Evolutionary conservation across 2,113 vertebrate genomes (phyloP).

Genomic region (Mixornis gularis): DNA sequence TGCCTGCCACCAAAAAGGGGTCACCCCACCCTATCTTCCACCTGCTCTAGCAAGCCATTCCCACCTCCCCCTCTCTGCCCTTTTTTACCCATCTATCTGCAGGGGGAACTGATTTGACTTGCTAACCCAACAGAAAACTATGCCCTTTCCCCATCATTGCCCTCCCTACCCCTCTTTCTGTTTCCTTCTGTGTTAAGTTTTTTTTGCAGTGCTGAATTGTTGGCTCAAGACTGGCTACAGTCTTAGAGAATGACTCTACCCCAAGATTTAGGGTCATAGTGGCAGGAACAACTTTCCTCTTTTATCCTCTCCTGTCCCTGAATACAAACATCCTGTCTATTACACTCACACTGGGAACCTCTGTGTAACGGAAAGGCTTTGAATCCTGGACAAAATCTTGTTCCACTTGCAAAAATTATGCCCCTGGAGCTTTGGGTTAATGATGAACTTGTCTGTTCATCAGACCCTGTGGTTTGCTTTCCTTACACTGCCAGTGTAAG

Average conservation of each 20-base stretch:
- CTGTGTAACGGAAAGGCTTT: background rate
- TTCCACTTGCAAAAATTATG: background rate
- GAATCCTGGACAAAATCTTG: background rate
- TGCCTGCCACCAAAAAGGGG: background rate
- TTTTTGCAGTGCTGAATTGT: background rate
- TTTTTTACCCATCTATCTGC: background rate
- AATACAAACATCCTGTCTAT: background rate
- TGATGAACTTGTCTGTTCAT: background rate
- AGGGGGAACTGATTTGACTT: background rate
- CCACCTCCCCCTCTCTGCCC: accelerated
- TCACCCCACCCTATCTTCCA: background rate
- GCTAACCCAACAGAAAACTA: background rate
- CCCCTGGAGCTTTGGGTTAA: background rate
- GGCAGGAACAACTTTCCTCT: background rate
- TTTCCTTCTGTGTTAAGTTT: background rate
- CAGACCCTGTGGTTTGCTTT: background rate
- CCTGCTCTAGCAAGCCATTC: background rate
- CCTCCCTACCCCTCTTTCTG: background rate
- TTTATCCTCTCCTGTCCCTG: background rate
- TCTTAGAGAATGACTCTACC: accelerated
- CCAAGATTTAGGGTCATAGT: background rate
- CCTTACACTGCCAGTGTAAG: background rate
- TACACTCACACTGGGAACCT: background rate
- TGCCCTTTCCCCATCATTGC: accelerated
- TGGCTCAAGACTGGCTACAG: background rate